Evolutionary conservation across 2,113 vertebrate species (phyloP).

Genomic region (Oplegnathus fasciatus): DNA sequence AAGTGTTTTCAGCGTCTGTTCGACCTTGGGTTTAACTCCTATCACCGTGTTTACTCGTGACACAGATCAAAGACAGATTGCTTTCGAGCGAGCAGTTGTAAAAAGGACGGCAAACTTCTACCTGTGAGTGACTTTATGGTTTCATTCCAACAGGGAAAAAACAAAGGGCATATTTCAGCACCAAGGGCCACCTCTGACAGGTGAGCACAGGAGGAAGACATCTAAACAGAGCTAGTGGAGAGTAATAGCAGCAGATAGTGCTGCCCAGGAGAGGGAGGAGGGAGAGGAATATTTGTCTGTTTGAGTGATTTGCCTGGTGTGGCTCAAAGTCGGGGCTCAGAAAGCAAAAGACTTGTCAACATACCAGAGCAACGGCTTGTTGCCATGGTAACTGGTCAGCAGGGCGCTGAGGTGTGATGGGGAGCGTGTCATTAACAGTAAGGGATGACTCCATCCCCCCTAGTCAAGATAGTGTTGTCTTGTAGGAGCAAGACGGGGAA

Average conservation of each 20-base stretch:
- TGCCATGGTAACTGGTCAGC: constrained; percentile 59
- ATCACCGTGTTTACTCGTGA: constrained; percentile 71
- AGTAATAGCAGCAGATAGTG: constrained; percentile 41
- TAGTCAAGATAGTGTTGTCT: constrained; percentile 27
- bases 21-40: constrained; percentile 67
- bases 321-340: constrained; percentile 36
- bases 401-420: constrained; percentile 43
- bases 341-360: constrained; percentile 36
- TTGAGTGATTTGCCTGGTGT: constrained; percentile 40
- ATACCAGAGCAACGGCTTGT: constrained; percentile 38
- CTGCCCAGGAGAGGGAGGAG: constrained; percentile 10
- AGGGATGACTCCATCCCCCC: constrained; percentile 41
- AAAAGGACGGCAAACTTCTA: constrained; percentile 19
- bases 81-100: constrained; percentile 36
- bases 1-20: constrained; percentile 69
- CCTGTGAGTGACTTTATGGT: constrained; percentile 57
- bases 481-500: background rate
- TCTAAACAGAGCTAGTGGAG: constrained; percentile 35
- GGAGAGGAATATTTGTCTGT: constrained; percentile 27
- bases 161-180: constrained; percentile 54
- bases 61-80: constrained; percentile 74
- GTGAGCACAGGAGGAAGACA: constrained; percentile 55
- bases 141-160: constrained; percentile 41
- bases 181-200: constrained; percentile 52
- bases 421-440: constrained; percentile 49